Conservation (phyloP, 2,113 vertebrate species). For the Lonchura striata region DNA sequence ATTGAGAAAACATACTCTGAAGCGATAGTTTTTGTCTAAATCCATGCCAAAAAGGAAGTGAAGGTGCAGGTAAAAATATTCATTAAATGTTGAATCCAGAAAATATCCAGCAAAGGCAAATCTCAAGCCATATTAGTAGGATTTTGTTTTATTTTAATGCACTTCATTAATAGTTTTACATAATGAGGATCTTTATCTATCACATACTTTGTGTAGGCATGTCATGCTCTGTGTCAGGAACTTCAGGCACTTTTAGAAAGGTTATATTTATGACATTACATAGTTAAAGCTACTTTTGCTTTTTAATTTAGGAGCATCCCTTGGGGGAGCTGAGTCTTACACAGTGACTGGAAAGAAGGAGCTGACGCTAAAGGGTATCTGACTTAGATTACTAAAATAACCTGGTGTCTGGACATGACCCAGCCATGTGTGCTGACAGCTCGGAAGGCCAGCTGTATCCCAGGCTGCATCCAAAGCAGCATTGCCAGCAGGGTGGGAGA, state of each 20-base stretch:
- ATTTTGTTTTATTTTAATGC: not conserved
- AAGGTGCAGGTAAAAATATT: not conserved
- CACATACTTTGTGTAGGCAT: not conserved
- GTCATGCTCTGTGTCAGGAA: not conserved
- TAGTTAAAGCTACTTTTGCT: not conserved
- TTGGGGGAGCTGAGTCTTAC: not conserved
- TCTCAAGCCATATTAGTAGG: not conserved
- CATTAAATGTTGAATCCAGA: not conserved
- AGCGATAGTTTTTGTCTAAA: not conserved
- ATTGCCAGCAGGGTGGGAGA: not conserved
- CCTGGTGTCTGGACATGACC: rapidly evolving
- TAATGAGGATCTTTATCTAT: not conserved
- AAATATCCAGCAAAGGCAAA: not conserved
- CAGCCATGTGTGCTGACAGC: rapidly evolving
- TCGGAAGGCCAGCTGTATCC: rapidly evolving
- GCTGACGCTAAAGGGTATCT: not conserved
- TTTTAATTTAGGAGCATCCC: not conserved
- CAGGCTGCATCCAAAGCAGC: not conserved
- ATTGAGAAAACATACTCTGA: not conserved
- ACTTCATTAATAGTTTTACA: not conserved
- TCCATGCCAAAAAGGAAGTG: not conserved
- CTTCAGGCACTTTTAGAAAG: not conserved
- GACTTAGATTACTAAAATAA: not conserved
- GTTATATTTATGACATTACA: not conserved
- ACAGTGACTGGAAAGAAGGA: not conserved